Percentiles rank a stretch among this genome's conserved stretches.
phyloP scores from a whole-genome alignment of 2,888 invertebrate genomes.

The Meteorus colon region DNA sequence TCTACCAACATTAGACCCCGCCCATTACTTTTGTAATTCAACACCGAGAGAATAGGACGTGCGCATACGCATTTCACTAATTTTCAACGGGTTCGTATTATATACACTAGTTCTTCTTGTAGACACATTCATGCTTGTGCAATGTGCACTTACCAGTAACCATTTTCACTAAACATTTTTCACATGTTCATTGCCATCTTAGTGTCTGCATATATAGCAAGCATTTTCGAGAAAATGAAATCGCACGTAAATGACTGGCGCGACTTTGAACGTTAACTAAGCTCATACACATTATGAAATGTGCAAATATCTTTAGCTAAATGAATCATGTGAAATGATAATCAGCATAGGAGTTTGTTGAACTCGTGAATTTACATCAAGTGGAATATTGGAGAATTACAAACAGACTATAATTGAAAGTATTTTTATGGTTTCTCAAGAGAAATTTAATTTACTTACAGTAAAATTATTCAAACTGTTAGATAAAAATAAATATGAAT shows the following conservation, averaged over 20 bases:
- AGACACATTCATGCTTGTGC: background rate
- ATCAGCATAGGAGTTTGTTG: background rate
- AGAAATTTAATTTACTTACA: too few relatives aligned
- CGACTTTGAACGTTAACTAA: background rate
- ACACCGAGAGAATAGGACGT: conserved; percentile 5
- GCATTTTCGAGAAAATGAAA: conserved; percentile 24
- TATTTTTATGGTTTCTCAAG: too few relatives aligned
- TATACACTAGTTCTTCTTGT: background rate
- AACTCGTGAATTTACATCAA: too few relatives aligned
- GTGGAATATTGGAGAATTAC: too few relatives aligned
- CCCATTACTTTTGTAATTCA: conserved; percentile 31
- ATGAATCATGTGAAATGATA: background rate
- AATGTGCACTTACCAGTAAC: conserved; percentile 17
- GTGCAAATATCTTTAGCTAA: background rate
- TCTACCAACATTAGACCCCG: background rate
- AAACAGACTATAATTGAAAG: too few relatives aligned
- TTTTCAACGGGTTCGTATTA: background rate
- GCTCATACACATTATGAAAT: background rate
- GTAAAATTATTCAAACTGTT: too few relatives aligned
- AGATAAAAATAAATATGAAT: too few relatives aligned
- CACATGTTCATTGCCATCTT: conserved; percentile 34
- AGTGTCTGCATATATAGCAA: conserved; percentile 16
- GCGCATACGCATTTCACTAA: conserved; percentile 9
- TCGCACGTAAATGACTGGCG: conserved; percentile 1
- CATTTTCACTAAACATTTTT: conserved; percentile 31